Conservation (phyloP, 2,888 invertebrate genomes). For the Mystacides longicornis region DNA sequence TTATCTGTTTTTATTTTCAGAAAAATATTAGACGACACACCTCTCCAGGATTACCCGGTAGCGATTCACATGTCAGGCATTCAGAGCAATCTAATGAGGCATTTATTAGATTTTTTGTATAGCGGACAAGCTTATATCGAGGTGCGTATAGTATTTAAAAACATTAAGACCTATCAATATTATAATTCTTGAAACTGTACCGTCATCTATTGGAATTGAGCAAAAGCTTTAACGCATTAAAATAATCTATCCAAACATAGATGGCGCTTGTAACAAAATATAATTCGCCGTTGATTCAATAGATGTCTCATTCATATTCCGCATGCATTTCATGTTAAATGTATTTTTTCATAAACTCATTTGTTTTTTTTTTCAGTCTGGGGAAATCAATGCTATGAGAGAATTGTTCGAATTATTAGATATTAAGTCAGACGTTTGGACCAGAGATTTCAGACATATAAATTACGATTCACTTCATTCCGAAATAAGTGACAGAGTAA, state of each 20-base stretch:
- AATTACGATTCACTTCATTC: conserved; percentile 43
- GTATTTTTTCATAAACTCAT: too few relatives aligned
- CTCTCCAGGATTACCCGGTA: conserved; percentile 60
- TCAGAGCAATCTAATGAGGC: conserved; percentile 69
- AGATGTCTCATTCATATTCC: neutral
- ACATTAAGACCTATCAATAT: neutral
- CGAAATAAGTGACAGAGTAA: conserved; percentile 45
- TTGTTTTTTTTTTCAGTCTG: conserved; percentile 50
- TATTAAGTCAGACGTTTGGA: conserved; percentile 77
- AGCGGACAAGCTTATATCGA: conserved; percentile 78
- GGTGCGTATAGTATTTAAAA: conserved; percentile 40
- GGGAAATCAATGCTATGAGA: conserved; percentile 74
- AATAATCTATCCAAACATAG: neutral
- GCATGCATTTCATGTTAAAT: too few relatives aligned
- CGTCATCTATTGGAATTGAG: neutral
- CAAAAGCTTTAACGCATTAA: neutral
- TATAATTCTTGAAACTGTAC: conserved; percentile 11
- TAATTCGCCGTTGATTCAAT: neutral
- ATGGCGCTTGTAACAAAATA: neutral
- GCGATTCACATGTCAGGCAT: conserved; percentile 82
- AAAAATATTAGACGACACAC: conserved; percentile 65
- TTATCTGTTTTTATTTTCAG: conserved; percentile 33
- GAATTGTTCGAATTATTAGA: conserved; percentile 76
- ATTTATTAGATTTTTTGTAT: conserved; percentile 77
- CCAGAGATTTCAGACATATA: conserved; percentile 44